These are phyloP conservation scores for Dufourea novaeangliae DNA, from an alignment of 1,140 invertebrate genomes.

Conservation along the genomic window DNA sequence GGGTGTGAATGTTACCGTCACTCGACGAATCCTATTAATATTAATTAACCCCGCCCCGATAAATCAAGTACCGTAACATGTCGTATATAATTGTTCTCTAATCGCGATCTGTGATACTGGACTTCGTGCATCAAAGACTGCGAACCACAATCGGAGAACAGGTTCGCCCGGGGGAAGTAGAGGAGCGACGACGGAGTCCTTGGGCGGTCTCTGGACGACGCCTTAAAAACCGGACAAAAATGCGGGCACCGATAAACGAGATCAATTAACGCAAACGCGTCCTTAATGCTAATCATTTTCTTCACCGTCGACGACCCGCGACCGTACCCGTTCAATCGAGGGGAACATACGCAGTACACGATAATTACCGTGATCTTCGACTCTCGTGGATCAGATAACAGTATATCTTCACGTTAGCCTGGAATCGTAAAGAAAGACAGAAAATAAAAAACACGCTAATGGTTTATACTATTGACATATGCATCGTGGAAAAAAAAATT, in stretches of 20 bases:
- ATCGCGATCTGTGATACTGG: background rate
- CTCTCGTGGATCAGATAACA: conserved; percentile 9
- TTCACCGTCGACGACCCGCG: background rate
- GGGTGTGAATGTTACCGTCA: background rate
- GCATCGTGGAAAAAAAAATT: no score
- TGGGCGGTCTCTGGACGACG: background rate
- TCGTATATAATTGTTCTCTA: background rate
- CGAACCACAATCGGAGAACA: no score
- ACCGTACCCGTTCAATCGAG: background rate
- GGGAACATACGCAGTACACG: background rate
- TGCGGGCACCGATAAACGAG: background rate
- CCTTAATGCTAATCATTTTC: background rate
- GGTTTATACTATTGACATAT: background rate
- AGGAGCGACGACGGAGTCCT: background rate
- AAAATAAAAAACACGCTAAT: background rate
- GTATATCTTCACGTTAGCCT: background rate
- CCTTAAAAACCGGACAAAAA: background rate
- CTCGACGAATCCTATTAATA: background rate
- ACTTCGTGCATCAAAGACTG: no score
- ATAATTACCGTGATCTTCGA: conserved; percentile 11
- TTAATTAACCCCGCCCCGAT: background rate
- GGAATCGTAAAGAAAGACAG: background rate
- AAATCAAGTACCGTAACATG: background rate
- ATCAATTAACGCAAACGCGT: background rate
- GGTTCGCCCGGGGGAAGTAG: background rate